These are phyloP conservation scores for Agrotis puta DNA, from an alignment of 2,888 invertebrate species.

Conservation along the genomic window DNA sequence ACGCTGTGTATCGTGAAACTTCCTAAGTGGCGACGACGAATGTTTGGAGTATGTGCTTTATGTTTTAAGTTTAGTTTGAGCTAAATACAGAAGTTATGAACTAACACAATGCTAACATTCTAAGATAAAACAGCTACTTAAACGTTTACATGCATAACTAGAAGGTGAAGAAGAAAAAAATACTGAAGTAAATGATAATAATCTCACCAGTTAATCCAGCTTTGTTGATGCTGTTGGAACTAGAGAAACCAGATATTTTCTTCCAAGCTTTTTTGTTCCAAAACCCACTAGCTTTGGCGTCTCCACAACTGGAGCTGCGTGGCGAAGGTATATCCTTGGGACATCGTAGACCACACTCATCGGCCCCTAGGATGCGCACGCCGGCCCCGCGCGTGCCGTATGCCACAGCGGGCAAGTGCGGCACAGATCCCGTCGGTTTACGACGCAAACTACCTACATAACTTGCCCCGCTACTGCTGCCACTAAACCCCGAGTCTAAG, in stretches of 20 bases:
- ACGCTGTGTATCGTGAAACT: constrained; percentile 76
- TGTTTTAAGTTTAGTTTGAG: constrained; percentile 76
- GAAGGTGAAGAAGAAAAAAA: constrained; percentile 42
- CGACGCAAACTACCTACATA: constrained; percentile 93
- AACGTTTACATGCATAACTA: constrained; percentile 61
- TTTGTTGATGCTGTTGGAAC: constrained; percentile 93
- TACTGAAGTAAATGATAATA: constrained; percentile 14
- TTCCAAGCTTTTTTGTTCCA: constrained; percentile 95
- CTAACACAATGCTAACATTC: constrained; percentile 47
- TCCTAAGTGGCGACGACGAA: constrained; percentile 72
- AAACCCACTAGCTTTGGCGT: constrained; percentile 91
- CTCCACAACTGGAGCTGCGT: constrained; percentile 88
- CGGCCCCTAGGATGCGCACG: constrained; percentile 86
- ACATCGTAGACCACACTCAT: constrained; percentile 84
- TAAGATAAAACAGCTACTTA: constrained; percentile 51
- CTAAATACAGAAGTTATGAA: constrained; percentile 81
- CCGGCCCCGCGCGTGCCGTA: constrained; percentile 89
- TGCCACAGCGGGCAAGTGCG: constrained; percentile 88
- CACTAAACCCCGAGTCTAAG: constrained; percentile 96
- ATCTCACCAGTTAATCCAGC: constrained; percentile 92
- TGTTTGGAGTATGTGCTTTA: constrained; percentile 68
- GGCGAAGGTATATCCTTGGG: constrained; percentile 84
- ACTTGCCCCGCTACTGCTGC: constrained; percentile 95
- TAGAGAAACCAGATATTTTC: constrained; percentile 94
- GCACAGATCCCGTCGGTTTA: constrained; percentile 88